Conservation (phyloP, 2,888 invertebrate genomes). For the Cheilosia grossa region DNA sequence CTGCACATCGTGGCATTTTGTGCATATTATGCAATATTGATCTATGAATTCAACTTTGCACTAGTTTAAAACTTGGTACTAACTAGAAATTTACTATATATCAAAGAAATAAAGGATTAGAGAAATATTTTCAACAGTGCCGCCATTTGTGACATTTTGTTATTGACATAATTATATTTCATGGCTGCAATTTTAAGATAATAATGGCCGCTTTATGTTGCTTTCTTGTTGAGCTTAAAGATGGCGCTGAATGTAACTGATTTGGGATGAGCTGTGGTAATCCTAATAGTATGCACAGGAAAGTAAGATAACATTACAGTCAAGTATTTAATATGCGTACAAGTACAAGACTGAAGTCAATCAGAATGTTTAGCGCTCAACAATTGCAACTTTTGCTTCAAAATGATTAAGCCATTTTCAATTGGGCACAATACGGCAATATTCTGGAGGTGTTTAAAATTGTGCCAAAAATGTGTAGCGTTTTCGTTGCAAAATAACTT, state of each 20-base stretch:
- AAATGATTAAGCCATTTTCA: too few relatives aligned
- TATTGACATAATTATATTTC: slow-evolving; percentile 77
- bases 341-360: not conserved
- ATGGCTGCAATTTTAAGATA: slow-evolving; percentile 9
- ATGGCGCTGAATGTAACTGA: not conserved
- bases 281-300: not conserved
- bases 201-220: not conserved
- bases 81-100: slow-evolving; percentile 4
- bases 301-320: too few relatives aligned
- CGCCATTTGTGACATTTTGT: slow-evolving; percentile 82
- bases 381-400: too few relatives aligned
- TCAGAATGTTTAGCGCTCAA: too few relatives aligned
- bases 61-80: not conserved
- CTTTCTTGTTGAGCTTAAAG: not conserved
- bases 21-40: not conserved
- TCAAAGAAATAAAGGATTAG: slow-evolving; percentile 74
- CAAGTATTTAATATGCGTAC: not conserved
- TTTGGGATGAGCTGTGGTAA: not conserved
- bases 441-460: too few relatives aligned
- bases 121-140: slow-evolving; percentile 78
- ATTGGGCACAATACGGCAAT: too few relatives aligned
- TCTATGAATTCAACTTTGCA: not conserved
- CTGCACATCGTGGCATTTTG: slow-evolving; percentile 19
- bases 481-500: too few relatives aligned
- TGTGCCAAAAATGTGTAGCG: too few relatives aligned